A percentile compares a stretch with the other conserved stretches of the same genome.
These are phyloP conservation scores for Drosophila limbata DNA, from an alignment of 2,888 invertebrate species.

Conservation along the genomic window DNA sequence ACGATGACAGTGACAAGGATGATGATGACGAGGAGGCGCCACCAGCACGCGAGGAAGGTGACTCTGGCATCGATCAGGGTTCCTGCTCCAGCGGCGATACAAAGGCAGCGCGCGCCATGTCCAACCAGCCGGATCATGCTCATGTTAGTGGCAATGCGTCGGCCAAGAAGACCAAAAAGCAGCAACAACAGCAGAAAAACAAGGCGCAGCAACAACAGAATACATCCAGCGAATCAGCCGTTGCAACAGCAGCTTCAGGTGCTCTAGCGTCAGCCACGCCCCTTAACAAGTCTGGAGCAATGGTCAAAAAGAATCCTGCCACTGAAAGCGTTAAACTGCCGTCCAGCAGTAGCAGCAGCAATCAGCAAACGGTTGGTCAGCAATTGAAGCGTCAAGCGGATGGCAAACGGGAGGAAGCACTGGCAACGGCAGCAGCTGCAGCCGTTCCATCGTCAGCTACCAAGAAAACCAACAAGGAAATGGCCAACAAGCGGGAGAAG, in stretches of 20 bases:
- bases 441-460: constrained; percentile 25
- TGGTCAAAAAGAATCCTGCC: constrained; percentile 45
- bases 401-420: constrained; percentile 61
- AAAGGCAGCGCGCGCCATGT: constrained; percentile 87
- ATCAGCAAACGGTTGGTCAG: constrained; percentile 39
- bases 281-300: constrained; percentile 40
- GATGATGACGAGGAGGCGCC: constrained; percentile 87
- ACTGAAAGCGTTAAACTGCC: constrained; percentile 40
- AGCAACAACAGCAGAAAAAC: constrained; percentile 56
- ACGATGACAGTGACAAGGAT: constrained; percentile 86
- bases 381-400: constrained; percentile 60
- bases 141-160: constrained; percentile 44
- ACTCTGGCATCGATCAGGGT: constrained; percentile 96
- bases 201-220: constrained; percentile 30
- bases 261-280: constrained; percentile 15
- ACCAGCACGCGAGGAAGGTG: constrained; percentile 91
- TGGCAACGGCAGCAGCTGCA: constrained; percentile 25
- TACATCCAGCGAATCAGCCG: constrained; percentile 43
- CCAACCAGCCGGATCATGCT: constrained; percentile 51
- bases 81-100: constrained; percentile 95
- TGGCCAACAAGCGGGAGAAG: constrained; percentile 83
- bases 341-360: constrained; percentile 39
- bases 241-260: constrained; percentile 26
- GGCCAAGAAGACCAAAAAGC: constrained; percentile 74
- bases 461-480: constrained; percentile 63